Evolutionary conservation across 1,140 invertebrate species (phyloP).

Genomic region (Pachyrhynchus sulphureomaculatus): DNA sequence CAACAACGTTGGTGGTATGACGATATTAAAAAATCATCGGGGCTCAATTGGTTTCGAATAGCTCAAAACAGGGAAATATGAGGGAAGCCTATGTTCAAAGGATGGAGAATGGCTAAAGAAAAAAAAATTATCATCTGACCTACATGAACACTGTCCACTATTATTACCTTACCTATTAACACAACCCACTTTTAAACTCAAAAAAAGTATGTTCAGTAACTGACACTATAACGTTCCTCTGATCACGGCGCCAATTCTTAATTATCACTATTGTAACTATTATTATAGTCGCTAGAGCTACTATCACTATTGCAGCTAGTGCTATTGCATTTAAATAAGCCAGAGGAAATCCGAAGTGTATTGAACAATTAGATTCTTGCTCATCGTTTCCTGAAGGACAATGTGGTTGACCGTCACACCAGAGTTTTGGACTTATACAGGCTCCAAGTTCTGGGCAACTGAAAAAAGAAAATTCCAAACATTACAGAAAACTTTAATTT

Average conservation of each 20-base stretch:
- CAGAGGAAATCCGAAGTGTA: slow-evolving; percentile 66
- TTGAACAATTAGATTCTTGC: slow-evolving; percentile 69
- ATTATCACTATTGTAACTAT: slow-evolving; percentile 43
- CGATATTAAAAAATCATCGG: too few relatives aligned
- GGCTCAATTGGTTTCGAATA: too few relatives aligned
- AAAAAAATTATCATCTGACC: too few relatives aligned
- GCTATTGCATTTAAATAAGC: slow-evolving; percentile 54
- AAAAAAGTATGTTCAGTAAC: slow-evolving; percentile 52
- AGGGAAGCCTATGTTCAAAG: too few relatives aligned
- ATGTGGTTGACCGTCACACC: slow-evolving; percentile 71
- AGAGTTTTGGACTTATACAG: slow-evolving; percentile 69
- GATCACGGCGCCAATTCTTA: slow-evolving; percentile 44
- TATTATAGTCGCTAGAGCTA: slow-evolving; percentile 37
- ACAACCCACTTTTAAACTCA: slow-evolving; percentile 51
- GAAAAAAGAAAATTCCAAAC: slow-evolving; percentile 38
- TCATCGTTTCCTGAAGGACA: slow-evolving; percentile 77
- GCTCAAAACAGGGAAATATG: too few relatives aligned
- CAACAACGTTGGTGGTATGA: too few relatives aligned
- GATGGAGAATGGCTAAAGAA: too few relatives aligned
- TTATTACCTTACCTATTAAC: slow-evolving; percentile 32
- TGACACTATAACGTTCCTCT: slow-evolving; percentile 49
- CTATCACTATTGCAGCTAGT: slow-evolving; percentile 31
- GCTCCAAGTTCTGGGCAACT: slow-evolving; percentile 71
- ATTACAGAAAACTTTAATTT: too few relatives aligned
- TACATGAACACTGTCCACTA: not conserved